Evolutionary conservation across 2,113 vertebrate genomes (phyloP).

Genomic region (Tylochromis polylepis): DNA sequence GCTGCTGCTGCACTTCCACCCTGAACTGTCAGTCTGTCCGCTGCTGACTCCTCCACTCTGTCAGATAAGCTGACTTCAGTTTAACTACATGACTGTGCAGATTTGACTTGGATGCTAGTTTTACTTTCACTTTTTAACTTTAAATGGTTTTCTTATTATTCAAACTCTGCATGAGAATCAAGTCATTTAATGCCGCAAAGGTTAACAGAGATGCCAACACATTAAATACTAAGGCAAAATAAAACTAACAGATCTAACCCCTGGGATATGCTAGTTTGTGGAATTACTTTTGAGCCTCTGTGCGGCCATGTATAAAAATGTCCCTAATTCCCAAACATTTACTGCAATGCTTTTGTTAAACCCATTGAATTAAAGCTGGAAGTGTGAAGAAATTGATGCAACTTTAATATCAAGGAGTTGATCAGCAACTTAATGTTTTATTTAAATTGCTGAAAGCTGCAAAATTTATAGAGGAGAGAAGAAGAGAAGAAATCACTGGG

Average conservation of each 20-base stretch:
- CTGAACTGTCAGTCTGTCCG: not conserved
- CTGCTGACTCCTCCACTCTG: not conserved
- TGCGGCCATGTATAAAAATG: no score
- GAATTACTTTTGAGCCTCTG: no score
- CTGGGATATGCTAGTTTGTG: not conserved
- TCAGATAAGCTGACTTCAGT: not conserved
- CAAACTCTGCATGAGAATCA: not conserved
- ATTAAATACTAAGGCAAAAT: accelerated
- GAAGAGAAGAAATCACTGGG: no score
- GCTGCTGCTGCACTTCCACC: conserved; percentile 18
- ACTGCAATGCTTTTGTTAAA: no score
- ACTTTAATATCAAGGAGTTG: not conserved
- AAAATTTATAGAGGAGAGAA: not conserved
- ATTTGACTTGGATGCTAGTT: not conserved
- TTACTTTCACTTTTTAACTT: not conserved
- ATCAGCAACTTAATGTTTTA: not conserved
- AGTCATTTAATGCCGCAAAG: not conserved
- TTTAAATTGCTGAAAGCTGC: not conserved
- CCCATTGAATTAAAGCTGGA: not conserved
- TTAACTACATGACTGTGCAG: not conserved
- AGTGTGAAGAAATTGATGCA: not conserved
- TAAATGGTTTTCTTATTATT: not conserved
- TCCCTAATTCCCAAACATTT: no score
- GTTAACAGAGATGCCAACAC: not conserved
- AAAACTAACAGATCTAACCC: no score